Percentiles rank a stretch among this genome's conserved stretches.
phyloP scores from a whole-genome alignment of 2,113 vertebrate species.

The Megaleporinus macrocephalus region DNA sequence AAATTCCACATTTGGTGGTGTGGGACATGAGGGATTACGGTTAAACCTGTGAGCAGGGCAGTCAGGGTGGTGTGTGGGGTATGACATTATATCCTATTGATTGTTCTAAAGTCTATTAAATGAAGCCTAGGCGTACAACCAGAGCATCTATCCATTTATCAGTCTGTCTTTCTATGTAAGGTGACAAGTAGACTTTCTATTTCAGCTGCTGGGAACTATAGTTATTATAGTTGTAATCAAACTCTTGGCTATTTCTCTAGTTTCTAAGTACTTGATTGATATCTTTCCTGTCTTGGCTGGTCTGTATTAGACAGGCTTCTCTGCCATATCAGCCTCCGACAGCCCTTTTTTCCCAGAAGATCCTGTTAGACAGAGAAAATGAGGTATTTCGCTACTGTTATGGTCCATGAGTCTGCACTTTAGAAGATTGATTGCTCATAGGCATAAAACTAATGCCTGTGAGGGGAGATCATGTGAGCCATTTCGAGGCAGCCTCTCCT shows the following conservation, averaged over 20 bases:
- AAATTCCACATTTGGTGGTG: too few relatives aligned
- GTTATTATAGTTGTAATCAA: not conserved
- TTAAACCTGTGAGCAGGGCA: too few relatives aligned
- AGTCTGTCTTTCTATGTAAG: too few relatives aligned
- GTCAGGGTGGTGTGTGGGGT: too few relatives aligned
- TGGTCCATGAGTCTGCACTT: slow-evolving; percentile 5
- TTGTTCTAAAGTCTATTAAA: too few relatives aligned
- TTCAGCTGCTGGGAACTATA: not conserved
- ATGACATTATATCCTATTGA: too few relatives aligned
- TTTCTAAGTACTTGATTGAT: not conserved
- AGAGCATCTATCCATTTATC: too few relatives aligned
- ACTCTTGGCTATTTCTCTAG: not conserved
- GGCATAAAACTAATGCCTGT: slow-evolving; percentile 10
- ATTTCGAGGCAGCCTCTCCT: not conserved
- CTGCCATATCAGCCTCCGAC: slow-evolving; percentile 16
- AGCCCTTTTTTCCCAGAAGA: slow-evolving; percentile 19
- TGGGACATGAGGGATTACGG: too few relatives aligned
- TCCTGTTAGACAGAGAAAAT: slow-evolving; percentile 25
- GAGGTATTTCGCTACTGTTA: slow-evolving; percentile 28
- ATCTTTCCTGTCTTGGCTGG: not conserved
- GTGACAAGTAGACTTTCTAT: too few relatives aligned
- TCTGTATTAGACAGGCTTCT: slow-evolving; percentile 7
- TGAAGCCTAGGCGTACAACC: too few relatives aligned
- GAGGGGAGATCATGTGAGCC: not conserved
- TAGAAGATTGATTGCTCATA: slow-evolving; percentile 14